Base-by-base conservation (phyloP, 2,888 invertebrate genomes). In the Griposia aprilina region DNA sequence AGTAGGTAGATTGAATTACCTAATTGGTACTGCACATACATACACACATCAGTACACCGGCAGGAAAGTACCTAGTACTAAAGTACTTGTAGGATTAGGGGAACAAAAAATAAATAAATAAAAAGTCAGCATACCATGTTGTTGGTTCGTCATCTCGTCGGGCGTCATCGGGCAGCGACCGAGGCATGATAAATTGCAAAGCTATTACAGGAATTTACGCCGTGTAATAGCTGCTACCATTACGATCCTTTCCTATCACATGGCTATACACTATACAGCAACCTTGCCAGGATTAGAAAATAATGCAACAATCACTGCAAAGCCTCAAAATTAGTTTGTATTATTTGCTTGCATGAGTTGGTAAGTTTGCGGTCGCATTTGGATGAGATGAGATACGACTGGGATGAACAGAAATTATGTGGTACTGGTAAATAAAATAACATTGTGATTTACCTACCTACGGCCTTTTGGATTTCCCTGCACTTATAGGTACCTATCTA, bases 201-300 rank as follows among this genome's bases (percentile, higher is more conserved):
- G 90, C 91, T 90, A 93, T 93, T 94, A 93, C 81, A 91, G 90
- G 89, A 92, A 92, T 92, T 93, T 92, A 92, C 92, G 90, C 91
- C 79, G 86, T 85, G 89, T 94, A 94, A 94, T 93, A 87, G 88
- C 88, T 60, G 88, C 88, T 60, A 83, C 87, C 78, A 93, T 94
- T 93, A 94, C 65, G 62, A 76, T 89, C 88, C 87, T 82, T 90
- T 86, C 87, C 84, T 85, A 91, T 88, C 87, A 87, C 83, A 87
- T 83, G 86, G 80, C 84, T 67, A 62, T 75, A 66, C 70, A 80
- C 86, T 69, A 66, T 78, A 68, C 72, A 78, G 26, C 26, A 71
- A 68, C 74, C 72, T 72, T 83, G 73, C 66, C 81, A 88, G 83
- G 75, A 85, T 71, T 75, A 68, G 78, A 89, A 84, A 87, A 87